Evolutionary conservation across 2,797 vertebrate genomes (phyloP), one percentile per base, ranked within the genome.

Genomic region (Galagoides demidoff): DNA sequence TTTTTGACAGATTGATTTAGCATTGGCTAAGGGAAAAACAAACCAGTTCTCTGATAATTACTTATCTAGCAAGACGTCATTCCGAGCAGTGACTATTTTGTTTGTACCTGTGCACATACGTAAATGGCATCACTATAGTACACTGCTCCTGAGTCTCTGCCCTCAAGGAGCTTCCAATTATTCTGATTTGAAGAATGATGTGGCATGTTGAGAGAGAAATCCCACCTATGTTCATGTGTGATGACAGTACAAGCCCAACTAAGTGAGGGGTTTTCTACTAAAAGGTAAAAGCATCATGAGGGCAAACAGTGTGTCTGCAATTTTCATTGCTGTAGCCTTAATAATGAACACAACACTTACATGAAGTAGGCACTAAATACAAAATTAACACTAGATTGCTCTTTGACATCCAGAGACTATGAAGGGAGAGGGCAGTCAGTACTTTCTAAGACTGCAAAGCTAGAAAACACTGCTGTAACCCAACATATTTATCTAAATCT

Each of bases 1-100:
- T 91, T 94, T 89, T 84, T 57, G 55, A 64, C 31, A 74, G 64
- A 61, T 64, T 73, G 64, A 27, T 86, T 49, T 95, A 79, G 68
- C 39, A 25, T 78, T 45, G 39, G 43, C 52, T 85, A 78, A 52
- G 20, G 16, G 34, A 25, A 73, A 92, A 88, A 64, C 19, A 84
- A 23, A 45, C 34, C 29, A 83, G 17, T 61, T 94, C 34, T 71
- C 82, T 20, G 45, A 16, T 34, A 87, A 88, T 45, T 83, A 78
- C 43, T 86, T 31, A 37, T 25, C 43, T 81, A 66, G 52, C 43
- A 88, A 92, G 25, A 61, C 6, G 29, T 23, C 61, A n/a, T 76
- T 23, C 16, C 64, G 37, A 88, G 74, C 12, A 9, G 6, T 76
- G 29, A 76, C 23, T 27, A 43, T 81, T 94, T 83, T 49, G 1